phyloP scores from a whole-genome alignment of 2,888 invertebrate genomes.

The Cistogaster globosa region DNA sequence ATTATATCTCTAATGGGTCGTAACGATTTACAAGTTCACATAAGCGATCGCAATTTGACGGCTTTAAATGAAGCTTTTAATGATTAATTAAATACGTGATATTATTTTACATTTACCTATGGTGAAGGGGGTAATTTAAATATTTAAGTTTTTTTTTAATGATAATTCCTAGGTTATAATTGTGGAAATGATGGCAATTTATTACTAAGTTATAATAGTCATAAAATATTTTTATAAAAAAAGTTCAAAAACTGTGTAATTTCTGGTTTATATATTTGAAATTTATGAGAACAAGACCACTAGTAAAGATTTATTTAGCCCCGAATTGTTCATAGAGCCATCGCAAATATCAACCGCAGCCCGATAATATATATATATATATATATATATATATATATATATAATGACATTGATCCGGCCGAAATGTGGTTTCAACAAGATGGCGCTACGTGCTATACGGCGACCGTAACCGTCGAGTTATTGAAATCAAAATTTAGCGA shows the following conservation, averaged over 20 bases:
- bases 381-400: too few relatives aligned
- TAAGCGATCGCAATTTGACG: constrained; percentile 86
- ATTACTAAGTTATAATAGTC: background rate
- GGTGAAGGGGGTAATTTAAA: constrained; percentile 15
- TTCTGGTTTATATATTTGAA: too few relatives aligned
- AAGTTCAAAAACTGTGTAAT: background rate
- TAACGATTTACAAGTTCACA: constrained; percentile 85
- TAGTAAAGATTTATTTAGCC: too few relatives aligned
- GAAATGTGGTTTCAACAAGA: too few relatives aligned
- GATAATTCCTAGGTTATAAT: background rate
- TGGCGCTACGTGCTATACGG: too few relatives aligned
- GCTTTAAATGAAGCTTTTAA: constrained; percentile 85
- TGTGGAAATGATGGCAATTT: background rate
- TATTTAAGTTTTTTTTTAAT: background rate
- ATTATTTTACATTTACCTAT: background rate
- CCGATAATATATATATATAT: too few relatives aligned
- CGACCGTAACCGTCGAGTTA: too few relatives aligned
- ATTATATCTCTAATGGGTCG: constrained; percentile 91
- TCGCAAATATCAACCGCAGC: too few relatives aligned
- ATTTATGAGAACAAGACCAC: too few relatives aligned
- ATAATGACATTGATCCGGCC: too few relatives aligned
- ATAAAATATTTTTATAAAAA: background rate
- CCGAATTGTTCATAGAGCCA: too few relatives aligned
- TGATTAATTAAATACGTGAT: constrained; percentile 72
- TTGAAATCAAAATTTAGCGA: too few relatives aligned